phyloP scores from a whole-genome alignment of 2,888 invertebrate genomes.

The Ornithoptera alexandrae region DNA sequence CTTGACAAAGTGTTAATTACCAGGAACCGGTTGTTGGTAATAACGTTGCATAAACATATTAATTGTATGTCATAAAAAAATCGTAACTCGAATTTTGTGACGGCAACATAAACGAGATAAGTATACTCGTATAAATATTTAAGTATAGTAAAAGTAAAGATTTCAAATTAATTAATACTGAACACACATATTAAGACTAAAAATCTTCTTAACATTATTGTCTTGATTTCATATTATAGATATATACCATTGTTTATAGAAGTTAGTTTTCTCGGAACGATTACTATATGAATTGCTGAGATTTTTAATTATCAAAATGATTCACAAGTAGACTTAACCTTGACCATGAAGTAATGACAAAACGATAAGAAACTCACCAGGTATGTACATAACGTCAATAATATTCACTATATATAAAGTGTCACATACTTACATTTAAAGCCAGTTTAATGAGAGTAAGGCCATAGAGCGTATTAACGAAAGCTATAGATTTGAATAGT shows the following conservation, averaged over 20 bases:
- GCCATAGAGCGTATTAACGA: conserved; percentile 17
- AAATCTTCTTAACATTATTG: no score
- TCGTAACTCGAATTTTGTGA: background rate
- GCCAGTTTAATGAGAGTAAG: background rate
- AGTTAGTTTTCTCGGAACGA: no score
- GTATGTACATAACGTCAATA: no score
- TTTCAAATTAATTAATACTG: background rate
- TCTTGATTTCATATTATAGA: no score
- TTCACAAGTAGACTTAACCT: no score
- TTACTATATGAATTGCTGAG: no score
- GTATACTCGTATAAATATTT: background rate
- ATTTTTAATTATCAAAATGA: no score
- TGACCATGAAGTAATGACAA: no score
- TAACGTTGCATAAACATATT: conserved; percentile 6
- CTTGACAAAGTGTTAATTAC: conserved; percentile 18
- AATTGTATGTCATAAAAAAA: conserved; percentile 8
- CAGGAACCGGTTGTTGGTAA: background rate
- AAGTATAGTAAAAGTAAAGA: background rate
- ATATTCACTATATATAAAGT: no score
- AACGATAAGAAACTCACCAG: no score
- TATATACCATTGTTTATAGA: no score
- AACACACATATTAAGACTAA: conserved; percentile 52
- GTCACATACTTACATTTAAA: no score
- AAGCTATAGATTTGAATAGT: conserved; percentile 44
- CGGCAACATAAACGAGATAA: background rate